These are phyloP conservation scores for Diadegma fenestrale DNA, from an alignment of 2,888 invertebrate genomes.

Conservation along the genomic window DNA sequence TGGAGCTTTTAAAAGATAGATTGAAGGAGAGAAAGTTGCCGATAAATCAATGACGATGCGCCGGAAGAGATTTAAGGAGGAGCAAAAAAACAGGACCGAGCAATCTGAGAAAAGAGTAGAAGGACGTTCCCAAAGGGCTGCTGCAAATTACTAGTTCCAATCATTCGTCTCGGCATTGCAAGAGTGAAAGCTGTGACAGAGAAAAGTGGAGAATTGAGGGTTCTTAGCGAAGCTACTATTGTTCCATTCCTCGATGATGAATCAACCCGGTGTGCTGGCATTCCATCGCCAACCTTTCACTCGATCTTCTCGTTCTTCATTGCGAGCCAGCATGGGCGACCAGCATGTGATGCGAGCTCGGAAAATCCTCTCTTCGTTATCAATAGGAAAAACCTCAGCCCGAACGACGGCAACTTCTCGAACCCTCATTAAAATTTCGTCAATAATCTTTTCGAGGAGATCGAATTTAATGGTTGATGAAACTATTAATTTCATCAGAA, in stretches of 20 bases:
- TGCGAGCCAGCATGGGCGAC: slow-evolving; percentile 29
- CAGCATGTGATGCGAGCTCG: background rate
- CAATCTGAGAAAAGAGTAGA: slow-evolving; percentile 30
- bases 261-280: slow-evolving; percentile 18
- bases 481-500: background rate
- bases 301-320: slow-evolving; percentile 41
- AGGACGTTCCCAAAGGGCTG: slow-evolving; percentile 52
- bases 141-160: slow-evolving; percentile 63
- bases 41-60: slow-evolving; percentile 34
- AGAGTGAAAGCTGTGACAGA: slow-evolving; percentile 27
- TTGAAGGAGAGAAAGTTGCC: slow-evolving; percentile 11
- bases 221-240: slow-evolving; percentile 46
- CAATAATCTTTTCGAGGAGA: background rate
- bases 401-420: background rate
- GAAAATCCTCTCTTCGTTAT: slow-evolving; percentile 7
- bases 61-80: slow-evolving; percentile 10
- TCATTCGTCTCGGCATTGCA: slow-evolving; percentile 42
- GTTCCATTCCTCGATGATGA: slow-evolving; percentile 62
- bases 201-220: slow-evolving; percentile 38
- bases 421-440: background rate
- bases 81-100: slow-evolving; percentile 9
- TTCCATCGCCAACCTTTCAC: slow-evolving; percentile 1
- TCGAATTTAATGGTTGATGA: slow-evolving; percentile 3
- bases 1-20: slow-evolving; percentile 16
- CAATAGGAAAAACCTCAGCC: background rate